Conservation (phyloP, 2,797 vertebrate species). For the Sebastes itinus region DNA sequence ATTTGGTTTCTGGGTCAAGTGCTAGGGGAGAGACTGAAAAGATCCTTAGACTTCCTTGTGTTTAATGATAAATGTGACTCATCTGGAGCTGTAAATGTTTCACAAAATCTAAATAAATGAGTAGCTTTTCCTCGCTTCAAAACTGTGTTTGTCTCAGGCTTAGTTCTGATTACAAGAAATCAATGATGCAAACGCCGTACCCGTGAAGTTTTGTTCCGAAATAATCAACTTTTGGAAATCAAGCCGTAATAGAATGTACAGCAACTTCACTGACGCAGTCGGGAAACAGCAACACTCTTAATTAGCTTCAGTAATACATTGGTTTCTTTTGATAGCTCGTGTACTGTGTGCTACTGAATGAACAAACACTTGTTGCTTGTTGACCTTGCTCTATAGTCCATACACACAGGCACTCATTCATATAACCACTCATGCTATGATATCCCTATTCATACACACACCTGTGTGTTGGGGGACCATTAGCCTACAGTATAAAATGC, state of each 20-base stretch:
- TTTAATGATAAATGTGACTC: constrained; percentile 72
- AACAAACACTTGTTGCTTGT: not conserved
- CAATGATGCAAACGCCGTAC: constrained; percentile 21
- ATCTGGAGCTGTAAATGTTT: constrained; percentile 73
- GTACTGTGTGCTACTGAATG: not conserved
- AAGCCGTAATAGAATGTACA: not conserved
- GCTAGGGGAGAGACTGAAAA: constrained; percentile 5
- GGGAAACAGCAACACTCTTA: not conserved
- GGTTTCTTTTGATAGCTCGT: not conserved
- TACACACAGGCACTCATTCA: not conserved
- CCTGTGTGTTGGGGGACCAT: not conserved
- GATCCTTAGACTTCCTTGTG: constrained; percentile 26
- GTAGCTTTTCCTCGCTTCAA: constrained; percentile 28
- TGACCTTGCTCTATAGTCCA: not conserved
- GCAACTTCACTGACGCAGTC: not conserved
- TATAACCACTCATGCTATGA: not conserved
- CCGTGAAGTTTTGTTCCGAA: not conserved
- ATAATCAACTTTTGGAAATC: constrained; percentile 15
- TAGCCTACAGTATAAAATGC: not conserved
- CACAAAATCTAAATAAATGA: constrained; percentile 71
- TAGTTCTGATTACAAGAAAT: constrained; percentile 51
- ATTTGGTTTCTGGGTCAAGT: constrained; percentile 67
- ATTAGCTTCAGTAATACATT: not conserved
- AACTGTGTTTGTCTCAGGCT: constrained; percentile 33
- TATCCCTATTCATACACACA: not conserved